Evolutionary conservation across 2,797 vertebrate species (phyloP).

Genomic region (Aplochiton taeniatus): DNA sequence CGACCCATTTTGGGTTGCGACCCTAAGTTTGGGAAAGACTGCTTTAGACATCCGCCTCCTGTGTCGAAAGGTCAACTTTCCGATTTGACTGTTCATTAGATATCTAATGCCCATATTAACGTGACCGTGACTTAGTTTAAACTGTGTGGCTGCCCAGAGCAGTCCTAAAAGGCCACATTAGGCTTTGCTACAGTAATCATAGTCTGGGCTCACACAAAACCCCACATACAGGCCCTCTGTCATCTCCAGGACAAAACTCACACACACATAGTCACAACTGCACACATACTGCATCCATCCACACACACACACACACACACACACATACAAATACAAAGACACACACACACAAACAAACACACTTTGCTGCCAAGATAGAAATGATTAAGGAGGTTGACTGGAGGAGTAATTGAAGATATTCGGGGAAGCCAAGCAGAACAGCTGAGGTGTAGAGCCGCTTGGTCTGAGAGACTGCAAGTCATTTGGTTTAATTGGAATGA

Average conservation of each 20-base stretch:
- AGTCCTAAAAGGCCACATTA: conserved; percentile 43
- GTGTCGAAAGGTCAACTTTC: conserved; percentile 28
- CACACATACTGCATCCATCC: conserved; percentile 11
- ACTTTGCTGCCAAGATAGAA: conserved; percentile 58
- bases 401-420: conserved; percentile 73
- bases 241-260: background rate
- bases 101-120: conserved; percentile 44
- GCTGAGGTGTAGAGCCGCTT: conserved; percentile 36
- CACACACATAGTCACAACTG: conserved; percentile 54
- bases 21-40: too few relatives aligned
- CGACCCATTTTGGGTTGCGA: too few relatives aligned
- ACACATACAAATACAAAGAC: conserved; percentile 25
- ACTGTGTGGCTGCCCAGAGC: conserved; percentile 35
- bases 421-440: conserved; percentile 56
- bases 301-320: conserved; percentile 7
- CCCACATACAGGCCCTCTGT: conserved; percentile 35
- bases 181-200: conserved; percentile 35
- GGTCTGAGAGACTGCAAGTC: conserved; percentile 25
- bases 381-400: conserved; percentile 68
- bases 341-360: conserved; percentile 34
- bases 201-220: conserved; percentile 17
- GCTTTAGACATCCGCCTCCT: conserved; percentile 8
- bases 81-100: conserved; percentile 46
- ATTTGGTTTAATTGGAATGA: conserved; percentile 50
- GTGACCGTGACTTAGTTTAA: conserved; percentile 41